Percentiles rank a stretch among this genome's conserved stretches.
Evolutionary conservation across 2,113 vertebrate species (phyloP).

Genomic region (Hiodon tergisus): DNA sequence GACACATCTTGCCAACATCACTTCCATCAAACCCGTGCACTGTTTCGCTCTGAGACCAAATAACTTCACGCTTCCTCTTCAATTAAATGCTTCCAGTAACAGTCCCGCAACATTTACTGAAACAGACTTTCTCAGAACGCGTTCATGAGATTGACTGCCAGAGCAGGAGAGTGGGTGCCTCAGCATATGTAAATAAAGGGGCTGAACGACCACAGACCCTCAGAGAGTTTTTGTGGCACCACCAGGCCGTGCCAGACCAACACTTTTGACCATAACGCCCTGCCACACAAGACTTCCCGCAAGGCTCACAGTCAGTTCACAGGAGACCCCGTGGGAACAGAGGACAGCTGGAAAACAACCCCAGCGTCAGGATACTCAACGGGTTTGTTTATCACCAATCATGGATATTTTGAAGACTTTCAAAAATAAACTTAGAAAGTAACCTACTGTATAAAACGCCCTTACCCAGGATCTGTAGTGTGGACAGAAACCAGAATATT

Average conservation of each 20-base stretch:
- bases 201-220: too few relatives aligned
- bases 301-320: not conserved
- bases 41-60: not conserved
- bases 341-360: constrained; percentile 20
- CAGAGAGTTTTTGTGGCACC: not conserved
- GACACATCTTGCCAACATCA: not conserved
- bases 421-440: constrained; percentile 23
- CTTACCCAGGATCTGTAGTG: not conserved
- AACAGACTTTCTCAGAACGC: constrained; percentile 1
- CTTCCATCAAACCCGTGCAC: not conserved
- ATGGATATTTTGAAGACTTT: constrained; percentile 30
- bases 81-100: constrained; percentile 17
- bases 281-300: not conserved
- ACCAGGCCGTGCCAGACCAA: not conserved
- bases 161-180: not conserved
- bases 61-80: constrained; percentile 5
- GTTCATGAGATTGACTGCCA: not conserved
- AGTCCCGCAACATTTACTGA: not conserved
- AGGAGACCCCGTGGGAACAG: constrained; percentile 6
- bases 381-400: constrained; percentile 31
- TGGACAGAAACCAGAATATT: constrained; percentile 19
- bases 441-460: not conserved
- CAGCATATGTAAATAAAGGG: not conserved
- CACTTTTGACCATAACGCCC: not conserved
- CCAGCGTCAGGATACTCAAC: not conserved